These are phyloP conservation scores for Casuarius casuarius DNA, from an alignment of 2,113 vertebrate species.

Conservation along the genomic window DNA sequence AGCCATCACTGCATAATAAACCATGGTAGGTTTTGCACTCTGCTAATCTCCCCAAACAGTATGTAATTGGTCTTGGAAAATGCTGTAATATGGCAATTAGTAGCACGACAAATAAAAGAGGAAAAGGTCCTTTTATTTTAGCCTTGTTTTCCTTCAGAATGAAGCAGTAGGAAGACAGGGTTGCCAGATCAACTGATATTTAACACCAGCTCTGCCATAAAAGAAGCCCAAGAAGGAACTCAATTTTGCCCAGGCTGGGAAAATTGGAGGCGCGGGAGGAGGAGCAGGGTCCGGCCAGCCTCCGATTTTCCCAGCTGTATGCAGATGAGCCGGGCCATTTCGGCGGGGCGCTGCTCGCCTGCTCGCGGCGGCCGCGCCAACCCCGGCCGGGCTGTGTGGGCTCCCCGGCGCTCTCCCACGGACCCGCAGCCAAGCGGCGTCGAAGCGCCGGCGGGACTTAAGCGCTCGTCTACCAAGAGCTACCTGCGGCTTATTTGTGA, in stretches of 20 bases:
- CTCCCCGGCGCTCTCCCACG: neutral
- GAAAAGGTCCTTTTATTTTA: slow-evolving; percentile 18
- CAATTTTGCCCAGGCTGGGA: neutral
- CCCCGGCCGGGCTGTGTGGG: neutral
- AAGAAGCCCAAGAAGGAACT: neutral
- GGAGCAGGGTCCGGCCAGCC: fast-evolving
- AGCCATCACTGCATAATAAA: slow-evolving; percentile 36
- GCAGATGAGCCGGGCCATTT: neutral
- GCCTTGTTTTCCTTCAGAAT: slow-evolving; percentile 35
- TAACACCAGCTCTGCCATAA: slow-evolving; percentile 11
- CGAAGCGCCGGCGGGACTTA: neutral
- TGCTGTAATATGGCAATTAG: slow-evolving; percentile 75
- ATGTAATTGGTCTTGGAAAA: slow-evolving; percentile 72
- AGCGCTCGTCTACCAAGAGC: neutral
- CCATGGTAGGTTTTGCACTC: slow-evolving; percentile 54
- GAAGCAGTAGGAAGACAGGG: neutral
- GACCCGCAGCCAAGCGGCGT: neutral
- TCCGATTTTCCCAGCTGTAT: neutral
- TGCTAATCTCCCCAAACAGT: slow-evolving; percentile 64
- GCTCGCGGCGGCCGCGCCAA: neutral
- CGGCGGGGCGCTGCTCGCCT: neutral
- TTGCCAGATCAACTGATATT: neutral
- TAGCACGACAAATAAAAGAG: slow-evolving; percentile 65
- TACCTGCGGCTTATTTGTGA: neutral
- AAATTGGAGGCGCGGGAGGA: neutral